phyloP scores from a whole-genome alignment of 2,888 invertebrate species.

The Parnassius orleans region DNA sequence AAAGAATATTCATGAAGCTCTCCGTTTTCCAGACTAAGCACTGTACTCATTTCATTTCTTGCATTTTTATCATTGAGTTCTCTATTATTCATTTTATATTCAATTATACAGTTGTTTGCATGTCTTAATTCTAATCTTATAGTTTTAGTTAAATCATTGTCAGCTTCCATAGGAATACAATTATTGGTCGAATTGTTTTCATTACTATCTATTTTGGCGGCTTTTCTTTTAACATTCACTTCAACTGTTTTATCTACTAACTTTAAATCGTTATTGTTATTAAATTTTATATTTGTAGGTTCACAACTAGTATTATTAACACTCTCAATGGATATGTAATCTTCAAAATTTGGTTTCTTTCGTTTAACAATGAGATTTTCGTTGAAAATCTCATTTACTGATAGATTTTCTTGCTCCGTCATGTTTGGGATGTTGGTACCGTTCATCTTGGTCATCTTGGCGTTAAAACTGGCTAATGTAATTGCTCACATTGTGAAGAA shows the following conservation, averaged over 20 bases:
- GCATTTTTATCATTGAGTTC: conserved; percentile 22
- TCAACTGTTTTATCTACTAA: conserved; percentile 38
- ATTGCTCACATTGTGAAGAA: conserved; percentile 71
- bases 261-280: conserved; percentile 52
- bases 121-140: conserved; percentile 59
- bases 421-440: conserved; percentile 58
- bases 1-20: conserved; percentile 45
- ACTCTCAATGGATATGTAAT: conserved; percentile 27
- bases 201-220: conserved; percentile 36
- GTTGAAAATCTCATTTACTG: conserved; percentile 63
- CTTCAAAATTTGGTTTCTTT: conserved; percentile 49
- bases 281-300: conserved; percentile 33
- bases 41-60: conserved; percentile 32
- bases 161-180: conserved; percentile 59
- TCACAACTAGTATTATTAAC: conserved; percentile 30
- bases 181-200: conserved; percentile 37
- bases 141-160: conserved; percentile 57
- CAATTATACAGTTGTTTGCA: conserved; percentile 35
- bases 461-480: conserved; percentile 47
- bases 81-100: conserved; percentile 26
- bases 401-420: conserved; percentile 53
- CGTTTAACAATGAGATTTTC: conserved; percentile 54
- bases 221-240: conserved; percentile 51
- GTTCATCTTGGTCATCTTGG: conserved; percentile 71
- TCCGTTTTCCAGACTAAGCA: conserved; percentile 38